Evolutionary conservation across 2,797 vertebrate species (phyloP).

Genomic region (Channallabes apus): DNA sequence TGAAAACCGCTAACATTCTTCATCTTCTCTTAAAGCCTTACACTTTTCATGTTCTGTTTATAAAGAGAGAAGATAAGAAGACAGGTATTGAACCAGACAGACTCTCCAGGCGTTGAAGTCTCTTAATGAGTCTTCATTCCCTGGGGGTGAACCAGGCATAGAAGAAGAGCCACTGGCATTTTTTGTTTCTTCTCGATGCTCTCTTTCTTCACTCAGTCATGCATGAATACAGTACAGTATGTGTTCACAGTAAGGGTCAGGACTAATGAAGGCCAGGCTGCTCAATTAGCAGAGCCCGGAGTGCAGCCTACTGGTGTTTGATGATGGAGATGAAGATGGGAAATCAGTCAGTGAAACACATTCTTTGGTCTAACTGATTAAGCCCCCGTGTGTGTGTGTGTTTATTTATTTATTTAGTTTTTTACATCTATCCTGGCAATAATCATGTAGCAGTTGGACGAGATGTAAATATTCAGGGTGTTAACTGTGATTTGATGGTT

Average conservation of each 20-base stretch:
- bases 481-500: neutral
- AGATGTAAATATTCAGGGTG: neutral
- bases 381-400: neutral
- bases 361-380: neutral
- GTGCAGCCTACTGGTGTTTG: neutral
- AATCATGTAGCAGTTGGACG: neutral
- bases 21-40: conserved; percentile 7
- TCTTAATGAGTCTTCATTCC: conserved; percentile 34
- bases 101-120: conserved; percentile 39
- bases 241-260: neutral
- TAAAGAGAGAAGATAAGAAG: conserved; percentile 44
- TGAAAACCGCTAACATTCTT: neutral
- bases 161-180: conserved; percentile 12
- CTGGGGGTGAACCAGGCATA: conserved; percentile 22
- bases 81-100: conserved; percentile 27
- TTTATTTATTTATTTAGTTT: neutral
- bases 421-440: neutral
- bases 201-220: neutral
- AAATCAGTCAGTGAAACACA: neutral
- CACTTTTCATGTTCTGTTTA: neutral
- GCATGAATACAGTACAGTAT: neutral
- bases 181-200: conserved; percentile 17
- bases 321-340: neutral
- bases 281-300: conserved; percentile 17
- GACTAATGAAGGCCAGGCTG: conserved; percentile 16